These are phyloP conservation scores for Siniperca obscura DNA, from an alignment of 2,797 vertebrate species.

Conservation along the genomic window DNA sequence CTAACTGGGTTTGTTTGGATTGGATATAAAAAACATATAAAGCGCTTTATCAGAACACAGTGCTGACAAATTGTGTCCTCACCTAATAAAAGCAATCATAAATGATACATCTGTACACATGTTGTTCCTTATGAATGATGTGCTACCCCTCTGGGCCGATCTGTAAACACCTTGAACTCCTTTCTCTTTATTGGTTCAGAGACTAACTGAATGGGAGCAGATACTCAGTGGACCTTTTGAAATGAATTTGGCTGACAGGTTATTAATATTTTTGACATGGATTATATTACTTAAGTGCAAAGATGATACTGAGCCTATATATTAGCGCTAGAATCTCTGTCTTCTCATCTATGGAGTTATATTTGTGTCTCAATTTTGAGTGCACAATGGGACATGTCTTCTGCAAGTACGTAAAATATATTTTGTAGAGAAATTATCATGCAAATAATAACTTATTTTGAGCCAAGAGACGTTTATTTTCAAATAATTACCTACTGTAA, in stretches of 20 bases:
- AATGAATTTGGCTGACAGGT: constrained; percentile 23
- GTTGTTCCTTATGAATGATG: not conserved
- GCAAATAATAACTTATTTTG: too few relatives aligned
- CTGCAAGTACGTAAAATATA: not conserved
- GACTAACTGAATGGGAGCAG: not conserved
- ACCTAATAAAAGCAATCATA: constrained; percentile 11
- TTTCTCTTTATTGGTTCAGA: constrained; percentile 26
- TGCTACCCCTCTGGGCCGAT: not conserved
- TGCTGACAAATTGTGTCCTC: not conserved
- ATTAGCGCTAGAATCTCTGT: not conserved
- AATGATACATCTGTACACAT: not conserved
- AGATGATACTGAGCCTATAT: not conserved
- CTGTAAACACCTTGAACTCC: not conserved
- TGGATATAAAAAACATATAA: not conserved
- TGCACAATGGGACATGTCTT: not conserved
- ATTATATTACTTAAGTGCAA: constrained; percentile 23
- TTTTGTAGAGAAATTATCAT: not conserved
- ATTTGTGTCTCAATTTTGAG: not conserved
- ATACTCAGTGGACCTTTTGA: constrained; percentile 7
- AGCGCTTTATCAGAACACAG: not conserved
- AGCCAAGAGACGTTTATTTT: too few relatives aligned
- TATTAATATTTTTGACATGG: constrained; percentile 41
- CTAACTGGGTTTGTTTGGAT: not conserved
- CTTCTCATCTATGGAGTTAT: not conserved
- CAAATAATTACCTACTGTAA: too few relatives aligned